Evolutionary conservation across 2,797 vertebrate genomes (phyloP), one percentile per base, ranked within the genome.

Genomic region (Sebastes trivittatus): DNA sequence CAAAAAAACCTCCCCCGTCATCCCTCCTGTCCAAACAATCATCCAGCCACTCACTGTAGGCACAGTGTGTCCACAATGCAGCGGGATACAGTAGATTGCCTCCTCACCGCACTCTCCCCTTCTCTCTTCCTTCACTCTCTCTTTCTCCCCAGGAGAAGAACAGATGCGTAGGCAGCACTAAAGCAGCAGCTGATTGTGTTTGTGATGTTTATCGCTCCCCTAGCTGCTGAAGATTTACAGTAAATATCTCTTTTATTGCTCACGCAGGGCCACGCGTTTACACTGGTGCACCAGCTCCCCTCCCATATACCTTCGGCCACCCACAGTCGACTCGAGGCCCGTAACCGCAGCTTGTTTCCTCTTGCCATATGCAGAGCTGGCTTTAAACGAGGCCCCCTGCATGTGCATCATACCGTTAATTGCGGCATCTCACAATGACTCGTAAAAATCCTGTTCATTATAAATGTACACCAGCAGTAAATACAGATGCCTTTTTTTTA

Each of bases 191-290:
- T 93, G 93, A 93, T 94, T 94, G 93, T 95, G 88, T 95, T 95
- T 93, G 90, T 92, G 92, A 93, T 93, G 89, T 94, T 94, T 94
- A 95, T 95, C 38, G 78, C 83, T 93, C 89, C 91, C 89, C 83
- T 80, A 91, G 93, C 93, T 89, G 91, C 77, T 69, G 77, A 89
- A 91, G 91, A 95, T 95, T 94, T 95, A 93, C 93, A 94, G 89
- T 93, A 94, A 94, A 95, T 93, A 93, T 94, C 80, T 93, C 71
- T 90, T 95, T 95, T 95, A 95, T 87, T 86, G 90, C 90, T 87
- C 91, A 82, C 89, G 77, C 83, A 8, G 88, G 89, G 83, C 79
- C 74, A 71, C 71, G 72, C 89, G 80, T 93, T 93, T 88, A 84
- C 80, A 84, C 68, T 20, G 38, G 61, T 73, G 78, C 76, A 80